Percentiles rank a stretch among this genome's conserved stretches.
phyloP scores from a whole-genome alignment of 2,113 vertebrate species.

The Diadophis punctatus region DNA sequence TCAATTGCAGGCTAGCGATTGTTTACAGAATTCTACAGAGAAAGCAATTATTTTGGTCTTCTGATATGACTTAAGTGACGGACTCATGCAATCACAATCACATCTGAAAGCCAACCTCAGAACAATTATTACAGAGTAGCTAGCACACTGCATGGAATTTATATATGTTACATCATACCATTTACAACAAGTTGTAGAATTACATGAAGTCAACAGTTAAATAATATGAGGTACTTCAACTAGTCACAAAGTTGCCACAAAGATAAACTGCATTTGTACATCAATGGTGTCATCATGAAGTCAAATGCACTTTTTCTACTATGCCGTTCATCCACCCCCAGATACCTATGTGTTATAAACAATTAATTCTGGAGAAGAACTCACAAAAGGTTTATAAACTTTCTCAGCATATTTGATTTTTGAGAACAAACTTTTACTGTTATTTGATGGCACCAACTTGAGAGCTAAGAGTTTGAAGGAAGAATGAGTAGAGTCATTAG shows the following conservation, averaged over 20 bases:
- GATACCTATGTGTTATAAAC: neutral
- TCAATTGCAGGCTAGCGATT: neutral
- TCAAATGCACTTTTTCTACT: neutral
- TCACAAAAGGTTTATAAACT: no score
- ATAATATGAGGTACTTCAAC: neutral
- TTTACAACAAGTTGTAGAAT: neutral
- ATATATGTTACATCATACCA: neutral
- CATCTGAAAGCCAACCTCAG: neutral
- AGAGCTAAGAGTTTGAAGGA: neutral
- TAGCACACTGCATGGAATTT: neutral
- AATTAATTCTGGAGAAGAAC: neutral
- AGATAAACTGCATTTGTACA: neutral
- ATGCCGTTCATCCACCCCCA: neutral
- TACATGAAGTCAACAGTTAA: no score
- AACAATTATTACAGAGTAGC: neutral
- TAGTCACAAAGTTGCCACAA: neutral
- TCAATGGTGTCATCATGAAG: neutral
- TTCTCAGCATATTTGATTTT: neutral
- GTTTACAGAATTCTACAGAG: neutral
- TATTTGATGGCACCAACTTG: neutral
- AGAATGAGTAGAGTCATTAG: neutral
- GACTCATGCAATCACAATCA: neutral
- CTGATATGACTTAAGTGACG: neutral
- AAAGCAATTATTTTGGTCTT: neutral
- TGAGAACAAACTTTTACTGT: neutral